Evolutionary conservation across 2,888 invertebrate species (phyloP).

Genomic region (Monopis laevigella): DNA sequence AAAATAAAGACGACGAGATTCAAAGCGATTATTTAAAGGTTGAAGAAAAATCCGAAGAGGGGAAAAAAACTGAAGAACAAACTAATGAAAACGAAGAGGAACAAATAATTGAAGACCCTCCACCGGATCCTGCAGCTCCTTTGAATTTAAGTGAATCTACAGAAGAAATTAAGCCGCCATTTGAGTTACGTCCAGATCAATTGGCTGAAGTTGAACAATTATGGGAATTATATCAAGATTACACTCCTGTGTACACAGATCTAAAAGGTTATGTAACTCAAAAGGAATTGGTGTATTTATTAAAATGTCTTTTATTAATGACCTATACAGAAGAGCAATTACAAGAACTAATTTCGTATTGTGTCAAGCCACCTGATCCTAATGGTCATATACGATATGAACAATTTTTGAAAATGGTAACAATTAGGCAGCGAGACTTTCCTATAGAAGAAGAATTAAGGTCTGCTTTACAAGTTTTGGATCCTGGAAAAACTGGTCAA

Average conservation of each 20-base stretch:
- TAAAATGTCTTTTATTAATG: slow-evolving; percentile 43
- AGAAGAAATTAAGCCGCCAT: slow-evolving; percentile 43
- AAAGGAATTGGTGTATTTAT: slow-evolving; percentile 50
- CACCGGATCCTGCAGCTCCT: slow-evolving; percentile 52
- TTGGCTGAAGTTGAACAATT: slow-evolving; percentile 47
- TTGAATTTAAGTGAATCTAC: slow-evolving; percentile 43
- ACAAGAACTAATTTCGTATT: slow-evolving; percentile 41
- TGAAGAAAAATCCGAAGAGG: slow-evolving; percentile 19
- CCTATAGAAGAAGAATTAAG: slow-evolving; percentile 46
- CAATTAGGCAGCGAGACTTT: slow-evolving; percentile 42
- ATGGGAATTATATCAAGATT: slow-evolving; percentile 48
- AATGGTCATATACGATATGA: slow-evolving; percentile 45
- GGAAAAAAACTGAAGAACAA: slow-evolving; percentile 17
- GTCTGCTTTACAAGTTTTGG: slow-evolving; percentile 38
- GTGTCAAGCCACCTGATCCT: slow-evolving; percentile 45
- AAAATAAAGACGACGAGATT: slow-evolving; percentile 17
- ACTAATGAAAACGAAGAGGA: slow-evolving; percentile 22
- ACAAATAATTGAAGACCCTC: slow-evolving; percentile 35
- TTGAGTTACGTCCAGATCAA: slow-evolving; percentile 46
- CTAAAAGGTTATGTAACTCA: slow-evolving; percentile 44
- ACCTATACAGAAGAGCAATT: slow-evolving; percentile 50
- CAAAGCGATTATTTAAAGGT: slow-evolving; percentile 17
- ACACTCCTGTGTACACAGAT: slow-evolving; percentile 50
- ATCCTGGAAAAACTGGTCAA: slow-evolving; percentile 35
- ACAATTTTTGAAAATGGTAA: slow-evolving; percentile 51